Evolutionary conservation across 2,888 invertebrate genomes (phyloP), one percentile per base, ranked within the genome.

Genomic region (Eupithecia abbreviata): DNA sequence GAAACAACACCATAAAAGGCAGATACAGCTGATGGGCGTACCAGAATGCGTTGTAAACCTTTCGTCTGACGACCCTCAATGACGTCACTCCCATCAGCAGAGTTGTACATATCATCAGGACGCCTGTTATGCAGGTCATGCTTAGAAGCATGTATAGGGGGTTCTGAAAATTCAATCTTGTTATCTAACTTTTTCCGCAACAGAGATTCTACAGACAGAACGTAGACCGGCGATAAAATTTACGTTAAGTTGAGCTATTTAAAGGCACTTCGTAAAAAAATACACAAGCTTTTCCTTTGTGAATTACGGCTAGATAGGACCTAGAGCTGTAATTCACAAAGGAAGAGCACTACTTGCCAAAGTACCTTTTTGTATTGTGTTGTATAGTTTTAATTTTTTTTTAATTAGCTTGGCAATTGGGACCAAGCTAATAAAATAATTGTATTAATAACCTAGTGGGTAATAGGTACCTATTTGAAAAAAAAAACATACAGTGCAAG

Each of bases 1-100:
- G 87, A 51, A 96, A 88, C 71, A 96, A 84, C 72, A 92, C 86
- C 85, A 96, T 88, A 84, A 96, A 95, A 2, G 93, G 85, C 30
- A 95, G 79, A 82, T 95, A 95, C 49, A 95, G 82, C 79, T 95
- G 94, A 81, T 96, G 96, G 3, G 94, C 94, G 82, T 94, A 95
- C 94, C 95, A 96, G 84, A 96, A 96, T 1, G 90, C 89, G 76
- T 96, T 95, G 84, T 95, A 96, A 75, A 93, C 80, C 41, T 85
- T 88, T 15, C 92, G 89, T 58, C 96, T 90, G 15, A 96, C 90
- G 45, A 89, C 83, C 62, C 93, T 88, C 76, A 89, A 81, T 10
- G 96, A 95, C 9, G 95, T 95, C 30, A 93, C 73, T 0, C 92
- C 91, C 92, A 96, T 94, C 77, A 92, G 80, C 7, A 93, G 72